These are phyloP conservation scores for Emydoidea blandingii DNA, from an alignment of 2,797 vertebrate species.

Conservation along the genomic window DNA sequence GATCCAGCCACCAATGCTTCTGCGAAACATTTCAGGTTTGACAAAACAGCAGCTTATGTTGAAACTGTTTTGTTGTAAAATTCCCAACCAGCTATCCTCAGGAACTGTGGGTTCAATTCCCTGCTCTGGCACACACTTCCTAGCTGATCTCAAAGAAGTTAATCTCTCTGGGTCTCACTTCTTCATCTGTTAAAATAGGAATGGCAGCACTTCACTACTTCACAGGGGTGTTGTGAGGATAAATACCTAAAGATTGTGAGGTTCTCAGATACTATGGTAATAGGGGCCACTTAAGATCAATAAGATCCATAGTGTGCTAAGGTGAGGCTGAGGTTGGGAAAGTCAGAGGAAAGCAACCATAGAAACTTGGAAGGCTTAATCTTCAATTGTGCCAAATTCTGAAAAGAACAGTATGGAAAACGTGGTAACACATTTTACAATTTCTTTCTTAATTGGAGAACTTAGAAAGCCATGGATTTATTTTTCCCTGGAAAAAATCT, in stretches of 20 bases:
- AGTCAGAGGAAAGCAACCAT: neutral
- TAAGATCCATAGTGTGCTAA: neutral
- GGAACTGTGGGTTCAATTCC: neutral
- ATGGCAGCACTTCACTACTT: neutral
- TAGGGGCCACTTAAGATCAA: neutral
- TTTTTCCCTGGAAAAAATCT: neutral
- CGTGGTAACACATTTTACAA: neutral
- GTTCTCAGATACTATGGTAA: neutral
- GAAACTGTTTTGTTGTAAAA: neutral
- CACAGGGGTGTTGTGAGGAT: neutral
- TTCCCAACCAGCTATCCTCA: neutral
- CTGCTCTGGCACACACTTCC: neutral
- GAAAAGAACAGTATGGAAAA: neutral
- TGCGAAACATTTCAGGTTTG: neutral
- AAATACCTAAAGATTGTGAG: neutral
- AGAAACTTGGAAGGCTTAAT: neutral
- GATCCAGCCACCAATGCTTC: neutral
- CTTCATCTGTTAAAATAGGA: too few species aligned
- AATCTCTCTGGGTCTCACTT: too few species aligned
- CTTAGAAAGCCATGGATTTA: fast-evolving
- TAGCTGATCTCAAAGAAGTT: neutral
- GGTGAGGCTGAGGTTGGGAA: neutral
- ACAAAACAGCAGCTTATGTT: neutral
- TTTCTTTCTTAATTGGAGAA: neutral
- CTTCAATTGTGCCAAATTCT: fast-evolving